Evolutionary conservation across 2,113 vertebrate species (phyloP).

Genomic region (Peromyscus polionotus): DNA sequence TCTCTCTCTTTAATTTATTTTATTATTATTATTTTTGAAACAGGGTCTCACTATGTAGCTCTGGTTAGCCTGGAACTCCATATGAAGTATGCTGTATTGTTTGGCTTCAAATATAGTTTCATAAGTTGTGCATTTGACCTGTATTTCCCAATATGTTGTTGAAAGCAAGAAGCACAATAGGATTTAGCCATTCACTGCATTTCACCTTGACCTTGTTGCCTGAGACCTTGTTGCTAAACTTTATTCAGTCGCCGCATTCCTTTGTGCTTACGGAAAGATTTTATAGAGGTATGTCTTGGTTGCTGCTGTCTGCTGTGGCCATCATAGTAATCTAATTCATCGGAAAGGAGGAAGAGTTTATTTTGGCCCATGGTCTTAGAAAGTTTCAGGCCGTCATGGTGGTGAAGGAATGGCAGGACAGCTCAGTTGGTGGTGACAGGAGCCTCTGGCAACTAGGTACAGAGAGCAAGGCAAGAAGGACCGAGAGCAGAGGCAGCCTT

Average conservation of each 20-base stretch:
- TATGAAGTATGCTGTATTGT: neutral
- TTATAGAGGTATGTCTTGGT: neutral
- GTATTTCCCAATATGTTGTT: conserved; percentile 66
- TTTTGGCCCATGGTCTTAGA: neutral
- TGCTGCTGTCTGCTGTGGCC: neutral
- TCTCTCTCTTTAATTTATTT: neutral
- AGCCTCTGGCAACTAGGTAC: neutral
- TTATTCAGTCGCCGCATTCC: conserved; percentile 83
- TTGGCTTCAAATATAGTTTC: neutral
- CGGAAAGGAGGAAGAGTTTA: neutral
- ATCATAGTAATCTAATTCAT: neutral
- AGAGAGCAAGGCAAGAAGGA: neutral
- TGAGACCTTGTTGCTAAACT: conserved; percentile 84
- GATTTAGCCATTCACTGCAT: conserved; percentile 86
- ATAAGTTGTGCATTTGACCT: neutral
- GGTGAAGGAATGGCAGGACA: neutral
- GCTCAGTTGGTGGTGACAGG: too few species aligned
- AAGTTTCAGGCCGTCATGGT: too few species aligned
- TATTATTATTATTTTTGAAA: neutral
- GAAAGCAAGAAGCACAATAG: conserved; percentile 87
- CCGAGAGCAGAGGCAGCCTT: neutral
- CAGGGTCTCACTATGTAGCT: neutral
- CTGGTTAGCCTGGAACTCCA: neutral
- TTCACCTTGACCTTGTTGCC: conserved; percentile 83
- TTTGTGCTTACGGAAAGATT: conserved; percentile 86